Base-by-base conservation (phyloP, 2,113 vertebrate species). In the Muntiacus muntjak region DNA sequence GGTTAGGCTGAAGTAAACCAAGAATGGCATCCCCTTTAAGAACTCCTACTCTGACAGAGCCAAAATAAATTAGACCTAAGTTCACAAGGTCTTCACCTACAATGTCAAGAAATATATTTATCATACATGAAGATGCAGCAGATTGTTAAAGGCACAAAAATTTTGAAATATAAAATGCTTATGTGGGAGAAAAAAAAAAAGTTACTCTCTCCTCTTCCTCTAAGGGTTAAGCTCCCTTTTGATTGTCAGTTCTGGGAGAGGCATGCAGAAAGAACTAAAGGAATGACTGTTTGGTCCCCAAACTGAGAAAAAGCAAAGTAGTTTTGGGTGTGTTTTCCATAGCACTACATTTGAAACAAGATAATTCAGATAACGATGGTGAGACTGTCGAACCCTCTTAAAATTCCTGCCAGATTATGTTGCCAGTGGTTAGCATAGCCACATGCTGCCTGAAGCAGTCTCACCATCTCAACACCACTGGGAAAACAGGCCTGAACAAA, bases 131-230 rank as follows among this genome's bases (percentile, higher is more conserved):
- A 87, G 60, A 58, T 36, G n/a, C 45, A 52, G 62, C 0, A 19
- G 60, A 91, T 17, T 26, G 26, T 16, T 76, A 60, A 67, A 13
- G 14, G 50, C 54, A 52, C 17, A 43, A 40, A 71, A 36, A n/a
- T 7, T 50, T 25, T 64, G 78, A 94, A 64, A 89, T 58, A 17
- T 43, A 90, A 94, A 92, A 55, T 50, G 11, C 60, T 13, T 40
- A 17, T 11, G 52, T 50, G 25, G 6, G 47, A 2, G 1, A 3
- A n/a, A 57, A n/a, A 43, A 43, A n/a, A 82, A 74, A 45, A 50
- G 62, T 40, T 45, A 45, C 43, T 58, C 28, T 87, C 82, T 62
- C 50, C 26, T 92, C 64, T 14, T 87, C 33, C 64, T 82, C 50
- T 7, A n/a, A 62, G 74, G 21, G 26, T 11, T 40, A 52, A 91